Evolutionary conservation across 1,140 invertebrate genomes (phyloP).

Genomic region (Aethina tumida): DNA sequence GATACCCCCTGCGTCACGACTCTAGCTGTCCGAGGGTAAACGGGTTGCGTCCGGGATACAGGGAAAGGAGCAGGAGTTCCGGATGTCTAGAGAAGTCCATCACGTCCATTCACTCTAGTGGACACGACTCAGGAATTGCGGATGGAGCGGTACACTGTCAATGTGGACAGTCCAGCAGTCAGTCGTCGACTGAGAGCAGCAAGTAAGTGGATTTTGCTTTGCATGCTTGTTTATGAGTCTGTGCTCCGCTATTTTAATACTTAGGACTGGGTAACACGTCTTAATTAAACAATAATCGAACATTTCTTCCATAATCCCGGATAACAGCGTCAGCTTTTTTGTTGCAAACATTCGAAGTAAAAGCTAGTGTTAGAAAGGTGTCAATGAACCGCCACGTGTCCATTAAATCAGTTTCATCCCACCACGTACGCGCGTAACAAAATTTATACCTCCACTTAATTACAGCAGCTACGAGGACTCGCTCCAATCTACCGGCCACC

Average conservation of each 20-base stretch:
- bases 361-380: too few relatives aligned
- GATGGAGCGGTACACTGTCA: conserved; percentile 45
- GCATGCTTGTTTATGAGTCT: too few relatives aligned
- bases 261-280: too few relatives aligned
- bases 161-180: conserved; percentile 54
- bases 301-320: too few relatives aligned
- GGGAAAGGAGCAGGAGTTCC: conserved; percentile 23
- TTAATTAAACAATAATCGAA: too few relatives aligned
- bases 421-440: background rate
- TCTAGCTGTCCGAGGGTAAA: conserved; percentile 23
- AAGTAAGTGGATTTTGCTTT: too few relatives aligned
- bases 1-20: conserved; percentile 25
- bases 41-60: conserved; percentile 9
- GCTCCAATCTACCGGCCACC: conserved; percentile 19
- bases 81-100: conserved; percentile 51
- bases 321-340: too few relatives aligned
- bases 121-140: conserved; percentile 68
- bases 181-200: conserved; percentile 57
- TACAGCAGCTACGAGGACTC: conserved; percentile 24
- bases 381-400: too few relatives aligned
- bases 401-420: conserved; percentile 1
- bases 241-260: too few relatives aligned
- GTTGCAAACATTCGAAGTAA: too few relatives aligned
- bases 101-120: conserved; percentile 67
- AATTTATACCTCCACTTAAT: conserved; percentile 2